Evolutionary conservation across 1,140 invertebrate genomes (phyloP), one percentile per base, ranked within the genome.

Genomic region (Saccostrea echinata): DNA sequence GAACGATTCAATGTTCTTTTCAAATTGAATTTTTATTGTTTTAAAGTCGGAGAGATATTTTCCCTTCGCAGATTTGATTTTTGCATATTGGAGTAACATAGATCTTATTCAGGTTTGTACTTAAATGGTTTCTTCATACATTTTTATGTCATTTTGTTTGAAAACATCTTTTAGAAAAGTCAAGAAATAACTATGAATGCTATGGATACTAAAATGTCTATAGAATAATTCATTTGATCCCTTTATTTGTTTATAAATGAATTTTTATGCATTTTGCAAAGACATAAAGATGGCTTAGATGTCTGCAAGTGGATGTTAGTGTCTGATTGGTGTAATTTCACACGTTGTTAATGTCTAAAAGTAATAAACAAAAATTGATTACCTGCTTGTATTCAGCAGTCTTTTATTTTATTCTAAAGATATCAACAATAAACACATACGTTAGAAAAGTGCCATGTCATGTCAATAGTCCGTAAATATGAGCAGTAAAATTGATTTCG

Each of bases 311-410:
- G 27, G 33, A 30, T 76, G 68, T 24, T 6, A 61, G 55, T 61
- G 55, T 21, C 55, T 16, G 55, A 61, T 61, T 61, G 68, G 11
- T 30, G 27, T 33, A 76, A 76, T 76, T 76, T 33, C 13, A 76
- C 27, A 76, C 68, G 68, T 76, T 33, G 68, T 33, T 16, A 30
- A 3, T 76, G 68, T 76, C 27, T 76, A 33, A 76, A 76, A 11
- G 68, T 27, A 76, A 76, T 76, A 76, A 76, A 76, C 68, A 76
- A 76, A 76, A 24, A 76, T 76, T 76, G 68, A 76, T 76, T 76
- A 30, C 27, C 68, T 76, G 68, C 3, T 35, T 35, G 68, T 76
- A 33, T 76, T 76, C 68, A 30, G 8, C 55, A 16, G 24, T 30
- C 68, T 30, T 76, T 76, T 76, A 76, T 76, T 76, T 76, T 11